Evolutionary conservation across 2,797 vertebrate species (phyloP).

Genomic region (Muscicapa striata): DNA sequence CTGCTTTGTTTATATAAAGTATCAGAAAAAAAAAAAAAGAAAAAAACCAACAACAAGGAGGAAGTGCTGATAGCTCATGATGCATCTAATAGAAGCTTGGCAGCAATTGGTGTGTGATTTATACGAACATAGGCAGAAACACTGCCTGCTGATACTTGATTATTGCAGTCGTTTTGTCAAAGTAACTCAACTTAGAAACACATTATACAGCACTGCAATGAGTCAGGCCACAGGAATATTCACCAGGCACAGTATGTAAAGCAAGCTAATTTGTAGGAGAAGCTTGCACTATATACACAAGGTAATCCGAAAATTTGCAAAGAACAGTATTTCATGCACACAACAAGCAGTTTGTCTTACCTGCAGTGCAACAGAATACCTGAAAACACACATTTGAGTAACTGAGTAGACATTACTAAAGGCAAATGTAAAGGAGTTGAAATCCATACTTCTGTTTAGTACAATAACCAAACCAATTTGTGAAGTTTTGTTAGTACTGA

Average conservation of each 20-base stretch:
- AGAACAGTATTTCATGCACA: not conserved
- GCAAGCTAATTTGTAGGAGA: constrained; percentile 19
- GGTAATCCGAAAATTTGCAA: not conserved
- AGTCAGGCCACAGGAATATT: constrained; percentile 5
- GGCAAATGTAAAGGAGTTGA: not conserved
- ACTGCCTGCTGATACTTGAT: constrained; percentile 59
- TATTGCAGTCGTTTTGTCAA: constrained; percentile 46
- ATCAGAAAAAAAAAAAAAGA: not conserved
- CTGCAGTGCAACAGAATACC: not conserved
- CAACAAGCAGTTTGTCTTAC: not conserved
- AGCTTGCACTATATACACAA: not conserved
- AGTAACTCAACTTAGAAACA: constrained; percentile 23
- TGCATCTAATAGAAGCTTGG: constrained; percentile 13
- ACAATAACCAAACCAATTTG: not conserved
- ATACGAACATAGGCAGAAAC: constrained; percentile 24
- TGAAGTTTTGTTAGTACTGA: not conserved
- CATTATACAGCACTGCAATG: not conserved
- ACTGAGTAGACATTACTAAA: not conserved
- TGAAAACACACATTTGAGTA: not conserved
- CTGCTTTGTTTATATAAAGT: not conserved
- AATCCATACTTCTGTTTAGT: not conserved
- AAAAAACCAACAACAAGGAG: not conserved
- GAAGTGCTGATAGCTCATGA: not conserved
- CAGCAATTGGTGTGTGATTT: constrained; percentile 58
- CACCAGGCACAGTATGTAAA: not conserved